Evolutionary conservation across 2,797 vertebrate genomes (phyloP).

Genomic region (Sebastiscus tertius): DNA sequence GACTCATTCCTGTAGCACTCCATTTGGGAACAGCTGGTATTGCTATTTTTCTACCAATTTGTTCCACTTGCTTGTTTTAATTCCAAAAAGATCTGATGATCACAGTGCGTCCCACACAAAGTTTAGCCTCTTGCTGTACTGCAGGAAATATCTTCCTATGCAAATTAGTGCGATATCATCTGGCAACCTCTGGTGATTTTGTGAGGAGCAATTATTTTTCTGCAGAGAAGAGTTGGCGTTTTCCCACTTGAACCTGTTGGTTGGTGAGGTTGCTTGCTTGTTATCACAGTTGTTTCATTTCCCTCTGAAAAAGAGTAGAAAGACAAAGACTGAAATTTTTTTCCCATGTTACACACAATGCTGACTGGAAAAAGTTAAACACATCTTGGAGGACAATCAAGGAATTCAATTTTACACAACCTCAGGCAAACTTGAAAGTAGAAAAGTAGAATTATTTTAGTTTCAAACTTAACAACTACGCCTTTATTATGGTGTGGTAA

Average conservation of each 20-base stretch:
- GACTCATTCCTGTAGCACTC: too few species aligned
- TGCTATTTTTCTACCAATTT: neutral
- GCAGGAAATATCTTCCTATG: conserved; percentile 17
- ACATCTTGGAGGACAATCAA: neutral
- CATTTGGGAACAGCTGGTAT: neutral
- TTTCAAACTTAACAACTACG: neutral
- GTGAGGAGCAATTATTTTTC: conserved; percentile 40
- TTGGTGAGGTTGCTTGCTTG: neutral
- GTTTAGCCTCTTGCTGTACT: neutral
- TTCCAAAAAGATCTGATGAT: neutral
- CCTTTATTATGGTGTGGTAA: neutral
- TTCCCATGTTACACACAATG: neutral
- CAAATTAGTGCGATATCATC: conserved; percentile 18
- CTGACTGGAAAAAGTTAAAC: neutral
- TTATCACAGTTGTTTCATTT: conserved; percentile 21
- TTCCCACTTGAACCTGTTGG: conserved; percentile 26
- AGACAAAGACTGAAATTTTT: neutral
- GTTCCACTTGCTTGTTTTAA: conserved; percentile 5
- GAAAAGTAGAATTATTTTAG: neutral
- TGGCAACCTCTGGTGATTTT: conserved; percentile 28
- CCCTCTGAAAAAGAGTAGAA: neutral
- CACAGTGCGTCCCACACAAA: neutral
- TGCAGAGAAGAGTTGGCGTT: conserved; percentile 21
- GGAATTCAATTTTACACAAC: neutral
- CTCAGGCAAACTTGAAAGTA: neutral